Percentiles rank a stretch among this genome's conserved stretches.
Evolutionary conservation across 2,113 vertebrate species (phyloP).

Genomic region (Megalops atlanticus): DNA sequence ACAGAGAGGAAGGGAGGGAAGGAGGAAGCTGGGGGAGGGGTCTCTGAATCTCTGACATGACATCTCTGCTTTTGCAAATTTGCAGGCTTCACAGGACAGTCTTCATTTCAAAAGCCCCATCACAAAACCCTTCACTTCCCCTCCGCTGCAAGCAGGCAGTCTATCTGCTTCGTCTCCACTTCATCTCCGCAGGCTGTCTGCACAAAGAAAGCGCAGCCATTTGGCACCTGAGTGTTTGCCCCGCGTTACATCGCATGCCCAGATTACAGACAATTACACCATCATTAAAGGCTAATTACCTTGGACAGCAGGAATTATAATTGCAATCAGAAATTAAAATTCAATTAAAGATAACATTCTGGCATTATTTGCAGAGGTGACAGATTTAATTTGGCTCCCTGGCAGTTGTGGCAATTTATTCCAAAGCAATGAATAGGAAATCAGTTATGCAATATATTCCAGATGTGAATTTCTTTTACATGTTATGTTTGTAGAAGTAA

Average conservation of each 20-base stretch:
- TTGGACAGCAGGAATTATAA: conserved; percentile 57
- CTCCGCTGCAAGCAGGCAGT: conserved; percentile 46
- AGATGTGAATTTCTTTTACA: too few relatives aligned
- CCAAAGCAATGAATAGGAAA: conserved; percentile 56
- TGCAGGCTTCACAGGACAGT: conserved; percentile 45
- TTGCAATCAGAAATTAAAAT: conserved; percentile 58
- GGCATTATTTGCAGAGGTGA: conserved; percentile 57
- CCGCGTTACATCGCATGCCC: conserved; percentile 32
- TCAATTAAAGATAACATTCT: conserved; percentile 51
- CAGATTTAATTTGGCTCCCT: conserved; percentile 63
- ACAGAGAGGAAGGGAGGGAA: neutral
- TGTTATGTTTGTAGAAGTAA: too few relatives aligned
- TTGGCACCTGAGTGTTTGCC: conserved; percentile 46
- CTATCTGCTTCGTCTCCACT: conserved; percentile 34
- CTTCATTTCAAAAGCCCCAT: conserved; percentile 19
- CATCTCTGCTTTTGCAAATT: conserved; percentile 43
- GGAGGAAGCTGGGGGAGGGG: neutral
- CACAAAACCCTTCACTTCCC: conserved; percentile 29
- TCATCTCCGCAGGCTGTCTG: conserved; percentile 12
- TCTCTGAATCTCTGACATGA: conserved; percentile 39
- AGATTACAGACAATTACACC: conserved; percentile 55
- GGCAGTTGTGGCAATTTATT: conserved; percentile 64
- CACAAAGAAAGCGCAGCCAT: conserved; percentile 31
- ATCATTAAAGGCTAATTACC: conserved; percentile 63
- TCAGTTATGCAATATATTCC: neutral